Conservation (phyloP, 23 tunicate species). For the Styela plicata region DNA sequence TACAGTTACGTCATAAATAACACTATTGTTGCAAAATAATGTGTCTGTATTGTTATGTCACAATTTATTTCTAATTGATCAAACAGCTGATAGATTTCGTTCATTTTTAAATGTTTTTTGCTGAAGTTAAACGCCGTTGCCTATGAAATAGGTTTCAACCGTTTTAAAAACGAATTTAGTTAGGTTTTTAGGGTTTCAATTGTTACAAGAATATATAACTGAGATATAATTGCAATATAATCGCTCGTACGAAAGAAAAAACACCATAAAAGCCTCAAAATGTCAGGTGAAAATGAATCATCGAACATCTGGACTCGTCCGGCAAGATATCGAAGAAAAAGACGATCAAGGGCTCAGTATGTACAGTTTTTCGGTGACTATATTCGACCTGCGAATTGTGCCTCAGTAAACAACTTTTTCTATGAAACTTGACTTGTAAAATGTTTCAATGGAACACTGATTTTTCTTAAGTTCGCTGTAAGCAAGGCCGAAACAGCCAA, state of each 20-base stretch:
- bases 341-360: slow-evolving; percentile 11
- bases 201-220: too few species aligned
- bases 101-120: neutral
- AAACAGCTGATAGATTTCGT: neutral
- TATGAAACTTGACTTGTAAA: too few species aligned
- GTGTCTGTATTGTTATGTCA: neutral
- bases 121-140: neutral
- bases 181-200: neutral
- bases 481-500: too few species aligned
- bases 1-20: neutral
- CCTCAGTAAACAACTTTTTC: too few species aligned
- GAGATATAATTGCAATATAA: too few species aligned
- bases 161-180: neutral
- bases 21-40: neutral
- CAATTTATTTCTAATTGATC: too few species aligned
- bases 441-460: too few species aligned
- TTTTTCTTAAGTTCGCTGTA: too few species aligned
- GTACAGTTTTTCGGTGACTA: too few species aligned
- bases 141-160: neutral
- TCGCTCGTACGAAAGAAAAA: too few species aligned
- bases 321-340: neutral
- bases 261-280: neutral
- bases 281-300: neutral
- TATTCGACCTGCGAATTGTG: too few species aligned
- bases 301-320: neutral